Evolutionary conservation across 1,140 invertebrate genomes (phyloP).

Genomic region (Hylaeus volcanicus): DNA sequence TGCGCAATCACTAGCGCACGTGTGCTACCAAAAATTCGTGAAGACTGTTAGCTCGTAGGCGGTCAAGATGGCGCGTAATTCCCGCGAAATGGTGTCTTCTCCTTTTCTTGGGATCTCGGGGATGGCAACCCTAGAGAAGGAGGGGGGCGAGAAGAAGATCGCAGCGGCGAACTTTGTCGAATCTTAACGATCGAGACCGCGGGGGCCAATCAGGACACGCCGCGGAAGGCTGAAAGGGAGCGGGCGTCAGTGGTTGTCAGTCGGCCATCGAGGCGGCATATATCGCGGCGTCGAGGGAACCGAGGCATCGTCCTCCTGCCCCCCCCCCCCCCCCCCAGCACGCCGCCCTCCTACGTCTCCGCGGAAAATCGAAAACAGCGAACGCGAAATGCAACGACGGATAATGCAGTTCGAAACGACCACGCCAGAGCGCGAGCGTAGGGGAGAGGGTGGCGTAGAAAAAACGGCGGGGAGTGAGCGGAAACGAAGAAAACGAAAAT

Average conservation of each 20-base stretch:
- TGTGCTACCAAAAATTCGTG: no score
- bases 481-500: neutral
- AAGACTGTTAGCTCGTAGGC: no score
- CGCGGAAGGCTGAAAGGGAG: neutral
- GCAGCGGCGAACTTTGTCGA: neutral
- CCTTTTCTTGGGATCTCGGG: no score
- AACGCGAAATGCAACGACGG: neutral
- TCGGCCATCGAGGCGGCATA: constrained; percentile 41
- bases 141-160: neutral
- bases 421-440: no score
- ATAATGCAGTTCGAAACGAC: neutral
- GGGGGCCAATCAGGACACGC: constrained; percentile 13
- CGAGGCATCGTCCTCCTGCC: neutral
- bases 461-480: neutral
- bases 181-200: constrained; percentile 31
- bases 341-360: no score
- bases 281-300: no score
- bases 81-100: no score
- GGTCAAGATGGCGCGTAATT: no score
- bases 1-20: no score
- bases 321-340: no score
- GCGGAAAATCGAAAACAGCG: neutral
- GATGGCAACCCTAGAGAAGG: neutral
- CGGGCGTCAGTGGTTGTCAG: constrained; percentile 28
- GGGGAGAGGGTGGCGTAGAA: neutral